A percentile compares a stretch with the other conserved stretches of the same genome.
Conservation (phyloP, 2,113 vertebrate species). For the Pithys albifrons region DNA sequence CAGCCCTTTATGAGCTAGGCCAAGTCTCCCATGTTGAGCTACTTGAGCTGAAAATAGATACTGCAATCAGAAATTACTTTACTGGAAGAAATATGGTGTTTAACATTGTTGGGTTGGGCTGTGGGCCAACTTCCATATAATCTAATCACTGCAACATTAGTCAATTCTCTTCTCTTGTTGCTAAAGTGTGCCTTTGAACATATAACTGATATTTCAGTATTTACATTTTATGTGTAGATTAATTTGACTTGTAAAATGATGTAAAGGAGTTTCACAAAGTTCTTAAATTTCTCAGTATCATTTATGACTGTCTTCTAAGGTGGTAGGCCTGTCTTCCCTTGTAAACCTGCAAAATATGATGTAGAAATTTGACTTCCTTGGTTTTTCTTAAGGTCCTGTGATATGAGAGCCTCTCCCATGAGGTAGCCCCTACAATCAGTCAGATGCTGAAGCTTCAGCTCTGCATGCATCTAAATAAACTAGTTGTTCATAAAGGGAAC, state of each 20-base stretch:
- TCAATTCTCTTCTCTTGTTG: background rate
- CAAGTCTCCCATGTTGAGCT: background rate
- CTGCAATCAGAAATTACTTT: slow-evolving; percentile 10
- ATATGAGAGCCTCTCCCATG: background rate
- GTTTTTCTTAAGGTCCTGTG: background rate
- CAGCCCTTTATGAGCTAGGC: background rate
- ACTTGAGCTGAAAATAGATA: slow-evolving; percentile 4
- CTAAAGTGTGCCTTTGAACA: background rate
- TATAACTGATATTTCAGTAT: background rate
- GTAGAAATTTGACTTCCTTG: background rate
- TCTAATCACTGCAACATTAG: background rate
- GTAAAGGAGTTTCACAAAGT: background rate
- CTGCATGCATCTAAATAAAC: background rate
- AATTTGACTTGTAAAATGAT: background rate
- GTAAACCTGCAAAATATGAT: background rate
- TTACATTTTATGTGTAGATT: background rate
- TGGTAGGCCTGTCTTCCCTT: background rate
- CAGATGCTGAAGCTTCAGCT: background rate
- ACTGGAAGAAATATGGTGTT: background rate
- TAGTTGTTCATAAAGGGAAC: background rate
- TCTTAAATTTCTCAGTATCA: background rate
- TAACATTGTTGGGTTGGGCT: background rate
- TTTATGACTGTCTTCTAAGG: background rate
- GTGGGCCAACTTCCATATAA: background rate
- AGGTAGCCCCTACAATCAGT: background rate